phyloP scores from a whole-genome alignment of 2,888 invertebrate genomes.

The Malacosoma neustria region DNA sequence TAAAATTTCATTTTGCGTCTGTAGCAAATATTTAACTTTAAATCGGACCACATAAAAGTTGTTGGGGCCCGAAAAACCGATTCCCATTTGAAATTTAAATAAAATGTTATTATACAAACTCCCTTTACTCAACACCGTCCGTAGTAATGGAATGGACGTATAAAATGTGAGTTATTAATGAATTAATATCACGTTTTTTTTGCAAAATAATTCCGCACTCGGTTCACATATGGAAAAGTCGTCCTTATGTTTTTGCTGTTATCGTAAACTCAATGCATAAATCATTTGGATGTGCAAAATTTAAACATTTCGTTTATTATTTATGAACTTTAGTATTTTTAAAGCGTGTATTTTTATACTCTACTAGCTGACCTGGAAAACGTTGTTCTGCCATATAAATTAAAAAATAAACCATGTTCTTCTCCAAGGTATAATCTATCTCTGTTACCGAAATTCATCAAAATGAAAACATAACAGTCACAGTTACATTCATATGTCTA shows the following conservation, averaged over 20 bases:
- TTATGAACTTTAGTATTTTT: too few relatives aligned
- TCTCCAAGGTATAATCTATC: too few relatives aligned
- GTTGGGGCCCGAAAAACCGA: conserved; percentile 11
- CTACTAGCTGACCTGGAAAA: too few relatives aligned
- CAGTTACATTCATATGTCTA: too few relatives aligned
- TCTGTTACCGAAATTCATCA: too few relatives aligned
- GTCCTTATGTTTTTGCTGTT: not conserved
- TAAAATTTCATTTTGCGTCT: not conserved
- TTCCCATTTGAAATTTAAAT: conserved; percentile 21
- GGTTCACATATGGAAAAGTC: not conserved
- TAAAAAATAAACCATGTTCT: too few relatives aligned
- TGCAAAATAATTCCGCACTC: not conserved
- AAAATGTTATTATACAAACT: conserved; percentile 13
- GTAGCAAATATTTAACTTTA: not conserved
- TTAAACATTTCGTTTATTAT: too few relatives aligned
- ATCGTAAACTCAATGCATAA: not conserved
- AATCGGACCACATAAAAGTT: conserved; percentile 11
- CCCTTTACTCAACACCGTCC: not conserved
- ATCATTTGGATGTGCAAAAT: too few relatives aligned
- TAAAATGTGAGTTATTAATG: not conserved
- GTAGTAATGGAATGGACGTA: not conserved
- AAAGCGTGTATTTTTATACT: too few relatives aligned
- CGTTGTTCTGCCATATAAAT: too few relatives aligned
- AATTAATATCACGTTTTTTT: not conserved
- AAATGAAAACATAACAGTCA: too few relatives aligned